These are phyloP conservation scores for Leptestheria dahalacensis DNA, from an alignment of 1,140 invertebrate species.

Conservation along the genomic window DNA sequence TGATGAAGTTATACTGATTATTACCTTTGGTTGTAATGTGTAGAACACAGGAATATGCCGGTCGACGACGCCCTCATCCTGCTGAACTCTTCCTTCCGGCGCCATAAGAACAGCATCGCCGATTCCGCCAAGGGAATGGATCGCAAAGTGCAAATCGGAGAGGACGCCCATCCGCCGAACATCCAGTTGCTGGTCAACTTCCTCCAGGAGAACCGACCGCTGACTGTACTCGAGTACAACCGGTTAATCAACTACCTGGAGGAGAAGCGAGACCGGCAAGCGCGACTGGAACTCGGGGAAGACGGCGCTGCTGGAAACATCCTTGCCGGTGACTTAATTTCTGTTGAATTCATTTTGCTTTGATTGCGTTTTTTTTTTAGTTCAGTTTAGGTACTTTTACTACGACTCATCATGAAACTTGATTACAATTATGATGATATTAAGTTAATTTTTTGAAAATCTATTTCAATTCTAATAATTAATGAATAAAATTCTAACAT, in stretches of 20 bases:
- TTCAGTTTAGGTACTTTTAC: too few relatives aligned
- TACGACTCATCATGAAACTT: too few relatives aligned
- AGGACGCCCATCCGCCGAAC: constrained; percentile 21
- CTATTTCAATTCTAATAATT: too few relatives aligned
- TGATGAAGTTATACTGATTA: constrained; percentile 8
- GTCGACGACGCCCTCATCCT: constrained; percentile 73
- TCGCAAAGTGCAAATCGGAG: constrained; percentile 14
- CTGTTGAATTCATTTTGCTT: too few relatives aligned
- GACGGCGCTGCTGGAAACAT: constrained; percentile 16
- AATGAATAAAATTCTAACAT: too few relatives aligned
- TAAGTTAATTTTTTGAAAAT: too few relatives aligned
- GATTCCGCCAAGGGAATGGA: constrained; percentile 23
- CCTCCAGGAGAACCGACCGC: constrained; percentile 57
- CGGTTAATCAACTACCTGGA: constrained; percentile 62
- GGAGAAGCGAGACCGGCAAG: constrained; percentile 52
- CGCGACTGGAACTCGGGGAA: constrained; percentile 49
- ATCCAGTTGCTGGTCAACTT: constrained; percentile 55
- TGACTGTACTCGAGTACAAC: constrained; percentile 66
- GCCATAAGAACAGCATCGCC: constrained; percentile 16
- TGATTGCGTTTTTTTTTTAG: too few relatives aligned
- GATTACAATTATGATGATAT: too few relatives aligned
- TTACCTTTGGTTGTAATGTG: constrained; percentile 16
- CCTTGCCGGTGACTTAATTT: neutral
- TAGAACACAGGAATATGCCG: constrained; percentile 87
- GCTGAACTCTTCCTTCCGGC: constrained; percentile 28